Evolutionary conservation across 2,113 vertebrate genomes (phyloP), one percentile per base, ranked within the genome.

Genomic region (Taurulus bubalis): DNA sequence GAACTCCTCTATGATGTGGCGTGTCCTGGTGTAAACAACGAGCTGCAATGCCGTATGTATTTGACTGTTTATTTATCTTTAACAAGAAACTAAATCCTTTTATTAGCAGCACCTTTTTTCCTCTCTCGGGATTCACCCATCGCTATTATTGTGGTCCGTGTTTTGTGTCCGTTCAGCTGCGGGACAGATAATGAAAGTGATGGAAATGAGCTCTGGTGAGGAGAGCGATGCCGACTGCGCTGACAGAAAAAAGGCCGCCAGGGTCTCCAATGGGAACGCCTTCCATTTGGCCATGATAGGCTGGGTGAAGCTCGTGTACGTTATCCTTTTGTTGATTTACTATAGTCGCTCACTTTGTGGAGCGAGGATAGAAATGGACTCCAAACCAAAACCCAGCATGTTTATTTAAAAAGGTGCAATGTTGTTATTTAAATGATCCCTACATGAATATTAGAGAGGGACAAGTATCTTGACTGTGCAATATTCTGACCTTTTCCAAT

Each of bases 251-350:
- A 0, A 68, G 28, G 6, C 18, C 0, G 65, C 53, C 11, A 2
- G 0, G 1, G 18, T 30, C 60, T 47, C 8, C 0, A 1, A 2
- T 1, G 20, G 4, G 0, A 1, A 16, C 14, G 63, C 18, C 32
- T 0, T 68, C 0, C 0, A 60, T 1, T 0, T 0, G 0, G 0
- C 0, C 3, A 2, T 53, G 15, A 0, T 11, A 0, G 0, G 0
- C 3, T 36, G 20, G 55, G 1, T 1, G 24, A n/a, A 30, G 34
- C 0, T 3, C 0, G 2, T 40, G 56, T 71, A 30, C 51, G 16
- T 12, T 22, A 51, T 38, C 16, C 3, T 15, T 72, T 18, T 47
- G 1, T 24, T 16, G 3, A 51, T 6, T 68, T 51, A 1, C 2
- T 47, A 47, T 47, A 3, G 24, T 10, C 9, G 24, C 18, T 45